Evolutionary conservation across 2,888 invertebrate species (phyloP), one percentile per base, ranked within the genome.

Genomic region (Acleris cristana): DNA sequence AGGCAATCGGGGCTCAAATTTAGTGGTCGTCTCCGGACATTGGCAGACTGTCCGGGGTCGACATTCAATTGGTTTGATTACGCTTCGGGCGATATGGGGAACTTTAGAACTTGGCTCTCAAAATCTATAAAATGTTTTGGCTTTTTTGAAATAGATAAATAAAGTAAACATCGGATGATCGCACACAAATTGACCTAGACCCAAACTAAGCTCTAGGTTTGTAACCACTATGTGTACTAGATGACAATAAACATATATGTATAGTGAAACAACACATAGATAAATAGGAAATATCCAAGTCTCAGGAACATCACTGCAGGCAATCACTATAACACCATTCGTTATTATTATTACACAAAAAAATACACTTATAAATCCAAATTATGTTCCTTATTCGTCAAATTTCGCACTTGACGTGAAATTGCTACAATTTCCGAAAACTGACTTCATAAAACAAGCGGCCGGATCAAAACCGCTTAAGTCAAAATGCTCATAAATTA

Each of bases 11-110:
- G 77, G 40, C 77, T 79, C 68, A 75, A 78, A 82, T 82, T 79
- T 79, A 82, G 82, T 66, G 58, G 53, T 68, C 73, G 80, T 83
- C 81, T 83, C 76, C 79, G 75, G 74, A 77, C 74, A 75, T 44
- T 18, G 49, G 34, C 48, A 48, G 54, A 21, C 23, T 21, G 54
- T 51, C 44, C 44, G n/a, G 55, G 51, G 45, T 48, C 48, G 57
- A 23, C 61, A 51, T 66, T 61, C 65, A 66, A 66, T 66, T 57
- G 57, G 21, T 57, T 61, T 52, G 26, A 51, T 51, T 49, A 34
- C 26, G 21, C 19, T 21, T 26, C 44, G 57, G 56, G 52, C 57
- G 18, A 64, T 45, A 57, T 16, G 2, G 51, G 2, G 18, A 51
- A 51, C 21, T 19, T 48, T n/a, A 40, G 40, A 40, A 40, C 40